These are phyloP conservation scores for Listronotus bonariensis DNA, from an alignment of 1,140 invertebrate genomes.

Conservation along the genomic window DNA sequence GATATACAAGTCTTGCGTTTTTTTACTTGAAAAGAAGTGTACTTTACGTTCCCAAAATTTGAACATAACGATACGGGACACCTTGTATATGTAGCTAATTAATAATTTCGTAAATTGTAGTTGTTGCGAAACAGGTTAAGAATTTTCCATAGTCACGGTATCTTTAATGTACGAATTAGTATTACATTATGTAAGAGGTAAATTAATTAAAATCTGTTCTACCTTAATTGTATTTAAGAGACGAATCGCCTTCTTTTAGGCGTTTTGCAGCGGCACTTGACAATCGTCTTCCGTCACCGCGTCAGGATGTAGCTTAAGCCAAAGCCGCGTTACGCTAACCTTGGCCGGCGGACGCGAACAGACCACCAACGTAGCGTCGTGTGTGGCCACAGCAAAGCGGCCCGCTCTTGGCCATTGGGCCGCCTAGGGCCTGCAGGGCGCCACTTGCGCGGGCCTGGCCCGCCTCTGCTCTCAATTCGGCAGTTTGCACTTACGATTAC, in stretches of 20 bases:
- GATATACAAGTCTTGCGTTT: too few relatives aligned
- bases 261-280: slow-evolving; percentile 16
- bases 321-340: slow-evolving; percentile 30
- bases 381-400: slow-evolving; percentile 10
- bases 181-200: neutral
- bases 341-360: slow-evolving; percentile 24
- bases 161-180: neutral
- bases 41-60: too few relatives aligned
- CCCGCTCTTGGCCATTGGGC: neutral
- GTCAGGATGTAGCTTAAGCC: slow-evolving; percentile 20
- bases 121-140: too few relatives aligned
- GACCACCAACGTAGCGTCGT: slow-evolving; percentile 23
- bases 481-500: neutral
- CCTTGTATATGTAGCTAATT: too few relatives aligned
- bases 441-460: slow-evolving; percentile 16
- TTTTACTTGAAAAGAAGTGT: too few relatives aligned
- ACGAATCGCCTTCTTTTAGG: slow-evolving; percentile 15
- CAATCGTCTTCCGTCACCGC: slow-evolving; percentile 13
- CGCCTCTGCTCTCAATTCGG: slow-evolving; percentile 21
- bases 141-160: too few relatives aligned
- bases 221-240: slow-evolving; percentile 4
- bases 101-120: too few relatives aligned
- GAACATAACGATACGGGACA: too few relatives aligned
- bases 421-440: slow-evolving; percentile 9
- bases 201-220: slow-evolving; percentile 5